Percentiles rank a stretch among this genome's conserved stretches.
These are phyloP conservation scores for Doris montereyensis DNA, from an alignment of 2,888 invertebrate genomes.

Conservation along the genomic window DNA sequence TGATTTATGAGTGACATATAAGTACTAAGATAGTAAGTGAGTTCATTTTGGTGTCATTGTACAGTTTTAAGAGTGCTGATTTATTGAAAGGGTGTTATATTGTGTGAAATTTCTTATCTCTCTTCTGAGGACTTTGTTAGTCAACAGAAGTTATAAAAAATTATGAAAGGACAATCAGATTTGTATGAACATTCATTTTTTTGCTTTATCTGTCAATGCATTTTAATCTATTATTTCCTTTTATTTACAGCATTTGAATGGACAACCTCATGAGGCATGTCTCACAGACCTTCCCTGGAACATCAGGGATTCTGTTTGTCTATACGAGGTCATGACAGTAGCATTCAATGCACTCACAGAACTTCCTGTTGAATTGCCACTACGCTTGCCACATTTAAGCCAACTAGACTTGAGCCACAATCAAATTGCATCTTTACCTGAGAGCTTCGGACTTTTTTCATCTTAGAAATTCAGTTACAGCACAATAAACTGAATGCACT, in stretches of 20 bases:
- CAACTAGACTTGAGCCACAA: conserved; percentile 70
- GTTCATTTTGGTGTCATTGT: too few relatives aligned
- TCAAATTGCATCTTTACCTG: conserved; percentile 64
- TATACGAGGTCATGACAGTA: conserved; percentile 69
- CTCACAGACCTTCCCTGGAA: conserved; percentile 67
- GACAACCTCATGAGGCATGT: conserved; percentile 63
- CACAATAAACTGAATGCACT: conserved; percentile 65
- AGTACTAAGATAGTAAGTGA: too few relatives aligned
- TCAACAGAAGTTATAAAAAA: too few relatives aligned
- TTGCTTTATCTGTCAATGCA: too few relatives aligned
- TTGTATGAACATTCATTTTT: too few relatives aligned
- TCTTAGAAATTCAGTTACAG: conserved; percentile 62
- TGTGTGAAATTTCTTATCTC: too few relatives aligned
- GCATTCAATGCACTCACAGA: conserved; percentile 70
- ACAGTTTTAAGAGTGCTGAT: too few relatives aligned
- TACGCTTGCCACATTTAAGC: conserved; percentile 70
- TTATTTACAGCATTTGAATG: conserved; percentile 66
- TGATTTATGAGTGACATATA: too few relatives aligned
- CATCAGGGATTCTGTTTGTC: conserved; percentile 68
- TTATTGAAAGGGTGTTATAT: too few relatives aligned
- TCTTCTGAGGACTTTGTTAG: too few relatives aligned
- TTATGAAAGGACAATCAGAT: too few relatives aligned
- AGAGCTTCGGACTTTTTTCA: conserved; percentile 69
- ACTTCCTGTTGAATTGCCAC: conserved; percentile 68
- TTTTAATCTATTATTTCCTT: too few relatives aligned